Evolutionary conservation across 2,797 vertebrate species (phyloP).

Genomic region (Spinus pinus): DNA sequence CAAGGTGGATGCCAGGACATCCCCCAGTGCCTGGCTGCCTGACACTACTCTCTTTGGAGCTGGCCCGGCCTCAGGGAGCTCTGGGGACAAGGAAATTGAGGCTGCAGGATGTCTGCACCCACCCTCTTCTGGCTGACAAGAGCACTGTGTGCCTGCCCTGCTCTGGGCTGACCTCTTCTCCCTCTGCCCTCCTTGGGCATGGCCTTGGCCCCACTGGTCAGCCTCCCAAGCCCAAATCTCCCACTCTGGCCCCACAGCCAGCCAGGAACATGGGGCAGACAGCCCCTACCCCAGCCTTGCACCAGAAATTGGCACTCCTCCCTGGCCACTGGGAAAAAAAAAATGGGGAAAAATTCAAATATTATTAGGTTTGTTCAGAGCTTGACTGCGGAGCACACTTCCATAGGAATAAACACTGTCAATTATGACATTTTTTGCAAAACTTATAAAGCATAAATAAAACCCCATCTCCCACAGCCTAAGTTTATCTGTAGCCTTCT

Average conservation of each 20-base stretch:
- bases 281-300: not conserved
- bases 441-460: not conserved
- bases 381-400: not conserved
- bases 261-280: not conserved
- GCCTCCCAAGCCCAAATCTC: not conserved
- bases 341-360: not conserved
- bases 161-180: not conserved
- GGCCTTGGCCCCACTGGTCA: not conserved
- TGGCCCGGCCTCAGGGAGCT: rapidly evolving
- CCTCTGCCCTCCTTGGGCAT: not conserved
- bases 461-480: not conserved
- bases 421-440: not conserved
- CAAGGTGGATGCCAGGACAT: not conserved
- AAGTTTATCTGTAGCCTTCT: slow-evolving; percentile 10
- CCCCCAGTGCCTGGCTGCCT: not conserved
- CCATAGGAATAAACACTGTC: not conserved
- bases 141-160: not conserved
- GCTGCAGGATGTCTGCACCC: not conserved
- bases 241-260: rapidly evolving
- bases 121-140: not conserved
- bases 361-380: not conserved
- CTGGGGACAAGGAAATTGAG: not conserved
- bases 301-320: rapidly evolving
- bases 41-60: not conserved
- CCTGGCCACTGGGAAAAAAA: not conserved